Conservation (phyloP, 2,113 vertebrate species). For the Alligator sinensis region DNA sequence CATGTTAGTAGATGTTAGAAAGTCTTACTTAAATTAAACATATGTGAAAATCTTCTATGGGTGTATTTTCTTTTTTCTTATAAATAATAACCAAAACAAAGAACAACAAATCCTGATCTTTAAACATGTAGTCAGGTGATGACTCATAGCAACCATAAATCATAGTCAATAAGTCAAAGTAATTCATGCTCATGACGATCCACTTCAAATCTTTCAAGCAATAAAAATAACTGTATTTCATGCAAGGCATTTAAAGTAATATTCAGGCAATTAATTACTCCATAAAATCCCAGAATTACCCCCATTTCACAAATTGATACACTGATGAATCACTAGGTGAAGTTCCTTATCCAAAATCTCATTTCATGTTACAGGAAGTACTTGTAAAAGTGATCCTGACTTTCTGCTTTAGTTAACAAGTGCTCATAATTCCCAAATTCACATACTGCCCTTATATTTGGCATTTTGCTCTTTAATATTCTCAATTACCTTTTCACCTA, state of each 20-base stretch:
- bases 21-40: constrained; percentile 28
- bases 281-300: neutral
- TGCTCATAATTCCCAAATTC: neutral
- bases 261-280: neutral
- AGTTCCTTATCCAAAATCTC: neutral
- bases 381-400: neutral
- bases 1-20: neutral
- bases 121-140: neutral
- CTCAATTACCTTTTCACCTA: neutral
- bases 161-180: neutral
- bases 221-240: neutral
- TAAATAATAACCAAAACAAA: neutral
- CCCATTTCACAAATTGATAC: neutral
- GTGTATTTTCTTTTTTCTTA: neutral
- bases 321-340: neutral
- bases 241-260: neutral
- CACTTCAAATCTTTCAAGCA: neutral
- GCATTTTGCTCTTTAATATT: neutral
- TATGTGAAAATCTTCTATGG: neutral
- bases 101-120: neutral
- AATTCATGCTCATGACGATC: neutral
- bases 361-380: neutral
- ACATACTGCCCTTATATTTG: neutral
- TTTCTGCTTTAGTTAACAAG: neutral
- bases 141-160: constrained; percentile 4